A percentile compares a stretch with the other conserved stretches of the same genome.
phyloP scores from a whole-genome alignment of 2,888 invertebrate genomes.

The Diplazon laetatorius region DNA sequence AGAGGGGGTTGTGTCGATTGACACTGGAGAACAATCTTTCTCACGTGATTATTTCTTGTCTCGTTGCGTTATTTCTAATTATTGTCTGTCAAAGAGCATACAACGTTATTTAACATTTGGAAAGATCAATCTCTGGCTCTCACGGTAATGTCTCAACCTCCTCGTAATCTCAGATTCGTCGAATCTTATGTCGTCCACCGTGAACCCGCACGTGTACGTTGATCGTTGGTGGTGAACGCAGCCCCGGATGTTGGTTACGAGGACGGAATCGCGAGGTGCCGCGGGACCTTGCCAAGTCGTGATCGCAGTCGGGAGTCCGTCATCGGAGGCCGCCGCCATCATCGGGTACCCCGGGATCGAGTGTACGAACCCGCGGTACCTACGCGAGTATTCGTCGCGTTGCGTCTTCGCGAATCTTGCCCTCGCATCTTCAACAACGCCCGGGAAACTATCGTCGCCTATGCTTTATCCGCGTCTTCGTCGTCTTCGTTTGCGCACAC shows the following conservation, averaged over 20 bases:
- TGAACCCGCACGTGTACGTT: conserved; percentile 25
- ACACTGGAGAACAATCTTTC: not conserved
- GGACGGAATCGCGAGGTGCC: conserved; percentile 53
- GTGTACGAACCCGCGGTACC: conserved; percentile 39
- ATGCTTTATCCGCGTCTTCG: not conserved
- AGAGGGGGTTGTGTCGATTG: not conserved
- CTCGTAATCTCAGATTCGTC: conserved; percentile 32
- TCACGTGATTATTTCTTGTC: not conserved
- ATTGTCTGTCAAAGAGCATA: not conserved
- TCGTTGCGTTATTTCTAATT: not conserved
- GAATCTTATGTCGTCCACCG: conserved; percentile 54
- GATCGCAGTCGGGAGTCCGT: conserved; percentile 47
- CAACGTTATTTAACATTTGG: not conserved
- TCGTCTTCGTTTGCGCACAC: conserved; percentile 24
- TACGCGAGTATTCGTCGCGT: conserved; percentile 26
- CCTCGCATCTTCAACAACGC: conserved; percentile 51
- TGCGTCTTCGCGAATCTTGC: conserved; percentile 35
- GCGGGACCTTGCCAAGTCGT: conserved; percentile 61
- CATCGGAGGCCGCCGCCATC: conserved; percentile 69
- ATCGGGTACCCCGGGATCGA: conserved; percentile 68
- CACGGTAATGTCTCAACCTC: conserved; percentile 32
- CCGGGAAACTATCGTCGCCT: conserved; percentile 4
- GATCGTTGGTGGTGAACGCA: conserved; percentile 38
- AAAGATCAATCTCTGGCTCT: not conserved
- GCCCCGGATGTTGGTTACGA: conserved; percentile 45